These are phyloP conservation scores for Sebastes jordani DNA, from an alignment of 2,797 vertebrate species.

Conservation along the genomic window DNA sequence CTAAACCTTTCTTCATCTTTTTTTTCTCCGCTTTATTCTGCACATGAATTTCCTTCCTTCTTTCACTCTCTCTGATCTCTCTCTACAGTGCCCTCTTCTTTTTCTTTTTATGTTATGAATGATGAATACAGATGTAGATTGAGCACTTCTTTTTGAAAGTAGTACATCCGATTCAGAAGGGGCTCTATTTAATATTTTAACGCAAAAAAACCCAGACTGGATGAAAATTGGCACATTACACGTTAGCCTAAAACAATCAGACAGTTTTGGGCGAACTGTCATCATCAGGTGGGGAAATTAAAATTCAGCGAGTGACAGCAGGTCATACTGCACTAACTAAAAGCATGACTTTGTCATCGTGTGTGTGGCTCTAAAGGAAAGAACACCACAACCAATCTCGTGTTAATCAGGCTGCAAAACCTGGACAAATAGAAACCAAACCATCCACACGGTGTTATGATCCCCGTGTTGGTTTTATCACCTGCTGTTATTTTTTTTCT, in stretches of 20 bases:
- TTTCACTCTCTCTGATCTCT: background rate
- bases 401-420: background rate
- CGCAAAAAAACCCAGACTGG: background rate
- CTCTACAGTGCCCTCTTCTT: background rate
- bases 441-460: background rate
- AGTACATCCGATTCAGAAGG: background rate
- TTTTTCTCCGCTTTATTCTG: background rate
- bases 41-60: background rate
- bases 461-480: background rate
- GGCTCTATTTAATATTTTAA: background rate
- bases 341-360: background rate
- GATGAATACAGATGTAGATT: background rate
- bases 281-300: background rate
- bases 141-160: background rate
- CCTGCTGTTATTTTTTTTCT: background rate
- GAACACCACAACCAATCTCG: background rate
- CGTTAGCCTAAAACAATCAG: background rate
- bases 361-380: background rate
- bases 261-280: background rate
- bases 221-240: background rate
- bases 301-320: background rate
- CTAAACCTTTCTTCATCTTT: background rate
- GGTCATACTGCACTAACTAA: background rate
- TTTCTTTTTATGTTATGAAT: background rate
- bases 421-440: background rate